Conservation (phyloP, 2,888 invertebrate species). For the Hemicrepidius hirtus region DNA sequence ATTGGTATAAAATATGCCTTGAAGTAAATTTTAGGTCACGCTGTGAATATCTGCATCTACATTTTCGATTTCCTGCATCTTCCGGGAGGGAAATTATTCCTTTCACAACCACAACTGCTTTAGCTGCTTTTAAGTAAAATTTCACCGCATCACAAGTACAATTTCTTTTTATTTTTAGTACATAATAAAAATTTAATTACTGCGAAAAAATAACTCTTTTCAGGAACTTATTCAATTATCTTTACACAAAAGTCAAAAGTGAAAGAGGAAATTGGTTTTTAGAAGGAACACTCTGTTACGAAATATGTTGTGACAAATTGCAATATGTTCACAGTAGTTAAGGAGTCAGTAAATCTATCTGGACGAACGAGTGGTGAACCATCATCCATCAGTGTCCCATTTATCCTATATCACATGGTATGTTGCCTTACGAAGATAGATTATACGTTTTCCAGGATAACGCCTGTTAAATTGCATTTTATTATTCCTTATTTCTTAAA, state of each 20-base stretch:
- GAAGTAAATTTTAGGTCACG: not conserved
- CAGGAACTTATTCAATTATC: not conserved
- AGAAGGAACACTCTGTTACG: not conserved
- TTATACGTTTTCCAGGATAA: constrained; percentile 9
- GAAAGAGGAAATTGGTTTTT: not conserved
- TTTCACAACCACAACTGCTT: not conserved
- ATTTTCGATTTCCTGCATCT: constrained; percentile 5
- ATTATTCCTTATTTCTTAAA: not conserved
- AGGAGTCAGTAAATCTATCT: constrained; percentile 25
- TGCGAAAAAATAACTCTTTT: too few relatives aligned
- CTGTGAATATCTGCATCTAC: not conserved
- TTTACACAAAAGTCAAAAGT: not conserved
- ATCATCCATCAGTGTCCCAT: constrained; percentile 34
- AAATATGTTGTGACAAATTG: constrained; percentile 27
- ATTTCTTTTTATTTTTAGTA: too few relatives aligned
- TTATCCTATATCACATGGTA: constrained; percentile 28
- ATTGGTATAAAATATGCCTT: not conserved
- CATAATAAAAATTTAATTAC: too few relatives aligned
- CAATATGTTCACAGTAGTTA: constrained; percentile 15
- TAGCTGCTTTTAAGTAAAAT: not conserved
- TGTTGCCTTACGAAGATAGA: constrained; percentile 28
- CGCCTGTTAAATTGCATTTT: constrained; percentile 8
- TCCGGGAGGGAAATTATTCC: constrained; percentile 12
- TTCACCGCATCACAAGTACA: not conserved
- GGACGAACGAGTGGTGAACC: constrained; percentile 19